Conservation (phyloP, 1,140 invertebrate genomes). For the Homalodisca vitripennis region DNA sequence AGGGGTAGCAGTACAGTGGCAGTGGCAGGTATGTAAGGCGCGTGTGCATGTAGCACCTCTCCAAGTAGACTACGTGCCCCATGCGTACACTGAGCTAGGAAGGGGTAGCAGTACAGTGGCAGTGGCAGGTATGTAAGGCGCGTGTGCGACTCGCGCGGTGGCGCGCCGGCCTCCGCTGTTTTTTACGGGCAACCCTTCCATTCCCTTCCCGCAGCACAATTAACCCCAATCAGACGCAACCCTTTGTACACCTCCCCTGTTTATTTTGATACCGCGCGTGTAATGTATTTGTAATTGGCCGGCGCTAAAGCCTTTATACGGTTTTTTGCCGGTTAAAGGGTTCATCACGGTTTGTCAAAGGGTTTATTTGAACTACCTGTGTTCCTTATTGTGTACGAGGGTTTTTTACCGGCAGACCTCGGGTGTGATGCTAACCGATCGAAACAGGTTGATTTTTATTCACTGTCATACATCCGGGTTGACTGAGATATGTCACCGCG, state of each 20-base stretch:
- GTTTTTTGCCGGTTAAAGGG: slow-evolving; percentile 8
- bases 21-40: too few relatives aligned
- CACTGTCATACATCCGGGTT: too few relatives aligned
- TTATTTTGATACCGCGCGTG: slow-evolving; percentile 25
- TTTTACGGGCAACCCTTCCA: slow-evolving; percentile 12
- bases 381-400: background rate
- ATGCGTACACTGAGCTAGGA: background rate
- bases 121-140: background rate
- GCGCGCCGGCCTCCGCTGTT: background rate
- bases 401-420: background rate
- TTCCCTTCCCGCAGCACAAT: slow-evolving; percentile 5
- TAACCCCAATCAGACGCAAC: slow-evolving; percentile 15
- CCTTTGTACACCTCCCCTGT: slow-evolving; percentile 20
- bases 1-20: too few relatives aligned
- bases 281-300: slow-evolving; percentile 26
- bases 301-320: slow-evolving; percentile 21
- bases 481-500: too few relatives aligned
- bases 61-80: background rate
- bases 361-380: background rate
- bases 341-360: slow-evolving; percentile 1
- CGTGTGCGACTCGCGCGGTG: background rate
- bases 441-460: too few relatives aligned
- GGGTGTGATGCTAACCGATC: background rate
- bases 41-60: too few relatives aligned
- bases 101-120: background rate